Evolutionary conservation across 2,113 vertebrate genomes (phyloP), one percentile per base, ranked within the genome.

Genomic region (Calypte anna): DNA sequence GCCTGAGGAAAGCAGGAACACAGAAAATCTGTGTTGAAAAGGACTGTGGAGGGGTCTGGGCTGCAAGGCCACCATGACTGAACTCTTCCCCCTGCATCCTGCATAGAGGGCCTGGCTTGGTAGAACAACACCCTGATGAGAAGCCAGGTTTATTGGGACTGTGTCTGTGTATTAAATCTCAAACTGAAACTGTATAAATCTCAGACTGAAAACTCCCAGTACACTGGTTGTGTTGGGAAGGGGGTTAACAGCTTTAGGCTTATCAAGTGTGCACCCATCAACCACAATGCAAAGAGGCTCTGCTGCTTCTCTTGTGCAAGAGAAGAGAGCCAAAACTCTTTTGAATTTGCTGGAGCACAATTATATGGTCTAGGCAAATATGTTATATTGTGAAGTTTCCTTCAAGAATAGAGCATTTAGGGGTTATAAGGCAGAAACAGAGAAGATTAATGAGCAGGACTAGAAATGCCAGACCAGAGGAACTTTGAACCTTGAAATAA

Each of bases 31-130:
- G 36, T 14, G 28, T 85, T 43, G 24, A 64, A 82, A 62, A 38
- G 9, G 15, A 9, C 46, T 38, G 9, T 7, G 62, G 31, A 25
- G 38, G 14, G 14, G 9, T 48, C 55, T 66, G 57, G 31, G 28
- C 53, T 82, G 38, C 28, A 72, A 91, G 46, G 18, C 22, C 36
- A 24, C 53, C 24, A 6, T 25, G 36, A 50, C 23, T 1, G 3
- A 61, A 40, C 28, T 57, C 27, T 59, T 43, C 5, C 27, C 12
- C 8, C 19, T 88, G 38, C 30, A 24, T 25, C 22, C 23, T 44
- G 27, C 3, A 4, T 1, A 2, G 20, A 88, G 18, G 15, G 33
- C 38, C 24, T 67, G 33, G 31, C 31, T 19, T 2, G 1, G 36
- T n/a, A 68, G 51, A 86, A 54, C 8, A 30, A 88, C 68, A 20